Evolutionary conservation across 2,113 vertebrate species (phyloP).

Genomic region (Actinemys pallida): DNA sequence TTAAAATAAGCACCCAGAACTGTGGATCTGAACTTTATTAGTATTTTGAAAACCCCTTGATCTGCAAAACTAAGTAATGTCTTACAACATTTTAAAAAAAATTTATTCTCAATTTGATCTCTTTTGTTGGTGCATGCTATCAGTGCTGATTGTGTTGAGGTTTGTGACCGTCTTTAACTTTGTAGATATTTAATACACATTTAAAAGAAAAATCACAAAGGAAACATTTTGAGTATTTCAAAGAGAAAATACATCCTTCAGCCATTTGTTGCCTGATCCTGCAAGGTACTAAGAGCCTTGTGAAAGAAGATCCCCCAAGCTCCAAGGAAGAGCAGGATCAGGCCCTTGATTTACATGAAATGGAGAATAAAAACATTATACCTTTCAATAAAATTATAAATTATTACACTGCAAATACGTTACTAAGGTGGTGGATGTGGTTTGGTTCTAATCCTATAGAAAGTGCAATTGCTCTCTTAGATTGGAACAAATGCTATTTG

Average conservation of each 20-base stretch:
- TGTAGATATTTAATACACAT: background rate
- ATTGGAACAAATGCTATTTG: background rate
- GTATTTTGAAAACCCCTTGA: background rate
- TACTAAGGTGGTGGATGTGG: background rate
- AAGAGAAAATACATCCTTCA: background rate
- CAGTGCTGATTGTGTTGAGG: background rate
- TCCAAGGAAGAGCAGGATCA: background rate
- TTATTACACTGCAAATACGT: background rate
- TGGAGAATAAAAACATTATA: background rate
- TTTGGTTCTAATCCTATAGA: background rate
- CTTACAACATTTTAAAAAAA: background rate
- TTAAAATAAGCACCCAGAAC: background rate
- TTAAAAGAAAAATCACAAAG: background rate
- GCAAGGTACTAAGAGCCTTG: background rate
- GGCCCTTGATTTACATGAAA: background rate
- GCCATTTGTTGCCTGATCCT: background rate
- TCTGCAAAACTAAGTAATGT: background rate
- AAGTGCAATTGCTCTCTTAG: background rate
- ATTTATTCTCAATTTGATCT: background rate
- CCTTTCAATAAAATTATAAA: background rate
- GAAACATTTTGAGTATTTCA: background rate
- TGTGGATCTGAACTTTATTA: background rate
- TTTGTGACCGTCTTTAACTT: background rate
- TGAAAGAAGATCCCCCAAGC: background rate
- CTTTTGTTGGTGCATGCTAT: background rate